Conservation (phyloP, 1,140 invertebrate genomes). For the Drosophila sucinea region DNA sequence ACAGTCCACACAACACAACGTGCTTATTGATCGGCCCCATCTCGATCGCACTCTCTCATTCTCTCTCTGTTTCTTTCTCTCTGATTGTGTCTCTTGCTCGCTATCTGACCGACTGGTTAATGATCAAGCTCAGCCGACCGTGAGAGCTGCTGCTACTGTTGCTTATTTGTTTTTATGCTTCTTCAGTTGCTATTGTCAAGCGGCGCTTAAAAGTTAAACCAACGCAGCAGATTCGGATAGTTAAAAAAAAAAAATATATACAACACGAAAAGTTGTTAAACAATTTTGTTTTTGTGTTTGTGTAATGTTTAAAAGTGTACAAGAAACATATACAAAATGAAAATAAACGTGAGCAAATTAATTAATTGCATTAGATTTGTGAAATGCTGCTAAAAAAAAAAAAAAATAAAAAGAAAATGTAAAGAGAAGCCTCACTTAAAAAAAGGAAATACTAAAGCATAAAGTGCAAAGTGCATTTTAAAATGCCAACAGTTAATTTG, state of each 20-base stretch:
- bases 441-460: neutral
- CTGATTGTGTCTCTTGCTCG: neutral
- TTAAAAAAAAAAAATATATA: slow-evolving; percentile 19
- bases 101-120: neutral
- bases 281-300: slow-evolving; percentile 17
- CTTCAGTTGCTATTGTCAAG: slow-evolving; percentile 54
- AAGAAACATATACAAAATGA: neutral
- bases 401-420: too few relatives aligned
- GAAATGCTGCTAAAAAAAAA: neutral
- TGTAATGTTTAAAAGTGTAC: neutral
- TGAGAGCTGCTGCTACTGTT: neutral
- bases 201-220: slow-evolving; percentile 55
- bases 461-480: slow-evolving; percentile 29
- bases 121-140: slow-evolving; percentile 28
- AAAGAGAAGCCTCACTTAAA: neutral
- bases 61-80: neutral
- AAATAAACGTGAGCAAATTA: neutral
- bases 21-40: neutral
- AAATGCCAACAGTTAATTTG: slow-evolving; percentile 15
- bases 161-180: slow-evolving; percentile 42
- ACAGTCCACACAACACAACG: slow-evolving; percentile 34
- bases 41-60: neutral
- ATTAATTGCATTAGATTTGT: slow-evolving; percentile 1
- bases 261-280: neutral
- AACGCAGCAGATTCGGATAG: slow-evolving; percentile 22